Base-by-base conservation (phyloP, 2,113 vertebrate species). In the Zosterops japonicus region DNA sequence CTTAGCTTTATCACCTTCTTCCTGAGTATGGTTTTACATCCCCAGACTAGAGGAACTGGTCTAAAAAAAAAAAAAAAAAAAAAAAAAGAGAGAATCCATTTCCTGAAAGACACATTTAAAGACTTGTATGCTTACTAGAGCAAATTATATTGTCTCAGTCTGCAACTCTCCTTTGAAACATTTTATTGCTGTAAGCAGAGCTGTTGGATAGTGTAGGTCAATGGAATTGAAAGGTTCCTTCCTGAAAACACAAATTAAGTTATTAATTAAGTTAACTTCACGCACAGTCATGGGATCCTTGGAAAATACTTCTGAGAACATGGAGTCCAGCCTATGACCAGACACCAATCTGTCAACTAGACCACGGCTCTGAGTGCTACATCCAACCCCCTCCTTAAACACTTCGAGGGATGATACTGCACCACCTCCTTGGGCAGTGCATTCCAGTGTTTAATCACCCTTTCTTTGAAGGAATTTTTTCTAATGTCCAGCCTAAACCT, bases 301-400 rank as follows among this genome's bases (percentile, higher is more conserved):
- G 39, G 12, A 82, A 53, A 74, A 75, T 10, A n/a, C 6, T 20
- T 75, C 19, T 47, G 53, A 68, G 46, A n/a, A 41, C 46, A 41
- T 10, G 0, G 0, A 31, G 14, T 47, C n/a, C 53, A 82, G 12
- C n/a, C 39, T 25, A 2, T 29, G 28, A 29, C 3, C 14, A 23
- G 46, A 36, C 44, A 65, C 5, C 53, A 39, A 3, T 6, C 3
- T 39, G 15, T 14, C 28, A 46, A 18, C 1, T 3, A 25, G 13
- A 25, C 9, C 28, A 39, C 8, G 52, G 8, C 23, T 39, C 19
- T 25, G 28, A 53, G 15, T 14, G 36, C 36, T 27, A 9, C 14
- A 16, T 25, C 19, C 39, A 46, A 8, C 25, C 5, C 5, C 60
- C 39, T 82, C 61, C 46, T 67, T 41, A 53, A 60, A 29, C 24